Evolutionary conservation across 2,888 invertebrate species (phyloP).

Genomic region (Cataglyphis albicans): DNA sequence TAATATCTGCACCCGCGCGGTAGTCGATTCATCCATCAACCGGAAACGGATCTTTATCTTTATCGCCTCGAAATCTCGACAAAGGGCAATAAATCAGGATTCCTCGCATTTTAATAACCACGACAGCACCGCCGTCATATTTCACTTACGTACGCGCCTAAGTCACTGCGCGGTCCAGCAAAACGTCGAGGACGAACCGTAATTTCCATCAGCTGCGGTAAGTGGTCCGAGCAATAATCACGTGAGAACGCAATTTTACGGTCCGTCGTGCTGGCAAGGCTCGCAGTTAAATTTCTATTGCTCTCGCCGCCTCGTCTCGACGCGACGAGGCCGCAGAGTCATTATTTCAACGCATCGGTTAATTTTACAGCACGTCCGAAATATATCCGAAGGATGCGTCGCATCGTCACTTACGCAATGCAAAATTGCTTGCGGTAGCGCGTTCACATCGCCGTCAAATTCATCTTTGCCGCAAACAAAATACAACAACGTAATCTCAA

Average conservation of each 20-base stretch:
- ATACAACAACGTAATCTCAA: not conserved
- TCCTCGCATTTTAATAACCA: conserved; percentile 54
- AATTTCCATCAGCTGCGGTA: conserved; percentile 59
- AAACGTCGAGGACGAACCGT: conserved; percentile 42
- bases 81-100: conserved; percentile 40
- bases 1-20: not conserved
- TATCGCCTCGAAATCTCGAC: conserved; percentile 40
- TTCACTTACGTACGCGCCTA: conserved; percentile 48
- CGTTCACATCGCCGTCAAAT: not conserved
- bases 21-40: conserved; percentile 16
- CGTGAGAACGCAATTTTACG: conserved; percentile 57
- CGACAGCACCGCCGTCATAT: conserved; percentile 44
- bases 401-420: conserved; percentile 31
- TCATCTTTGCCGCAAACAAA: not conserved
- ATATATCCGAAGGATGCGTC: conserved; percentile 43
- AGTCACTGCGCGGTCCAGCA: conserved; percentile 41
- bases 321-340: conserved; percentile 32
- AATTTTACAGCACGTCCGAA: conserved; percentile 49
- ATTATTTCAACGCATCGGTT: conserved; percentile 51
- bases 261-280: conserved; percentile 49
- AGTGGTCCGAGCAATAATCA: conserved; percentile 60
- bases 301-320: conserved; percentile 38
- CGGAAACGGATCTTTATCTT: conserved; percentile 13
- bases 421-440: conserved; percentile 42
- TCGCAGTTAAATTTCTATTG: conserved; percentile 60